Percentiles rank a stretch among this genome's conserved stretches.
Conservation (phyloP, 2,797 vertebrate species). For the Pseudomugil tenellus region DNA sequence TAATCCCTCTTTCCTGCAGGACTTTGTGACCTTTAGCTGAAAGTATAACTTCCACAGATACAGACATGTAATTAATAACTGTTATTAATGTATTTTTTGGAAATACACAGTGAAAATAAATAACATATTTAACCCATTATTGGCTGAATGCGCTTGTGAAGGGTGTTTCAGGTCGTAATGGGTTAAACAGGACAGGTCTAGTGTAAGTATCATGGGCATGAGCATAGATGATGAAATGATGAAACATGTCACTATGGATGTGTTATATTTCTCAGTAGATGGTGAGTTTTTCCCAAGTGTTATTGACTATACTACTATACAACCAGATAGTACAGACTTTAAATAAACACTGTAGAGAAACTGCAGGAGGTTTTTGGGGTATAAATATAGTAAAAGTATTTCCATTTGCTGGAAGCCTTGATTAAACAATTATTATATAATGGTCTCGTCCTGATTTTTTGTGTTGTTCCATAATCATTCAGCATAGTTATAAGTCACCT, state of each 20-base stretch:
- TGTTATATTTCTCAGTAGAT: slow-evolving; percentile 76
- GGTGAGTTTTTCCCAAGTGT: slow-evolving; percentile 49
- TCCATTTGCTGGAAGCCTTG: not conserved
- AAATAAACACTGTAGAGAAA: slow-evolving; percentile 3
- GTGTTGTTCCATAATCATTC: not conserved
- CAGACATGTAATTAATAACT: not conserved
- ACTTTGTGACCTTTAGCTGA: slow-evolving; percentile 56
- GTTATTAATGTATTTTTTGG: slow-evolving; percentile 5
- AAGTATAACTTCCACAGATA: slow-evolving; percentile 27
- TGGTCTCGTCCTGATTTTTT: not conserved
- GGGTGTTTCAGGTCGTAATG: not conserved
- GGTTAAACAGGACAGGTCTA: slow-evolving; percentile 20
- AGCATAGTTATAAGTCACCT: not conserved
- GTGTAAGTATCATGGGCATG: slow-evolving; percentile 35
- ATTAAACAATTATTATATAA: not conserved
- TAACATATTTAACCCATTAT: not conserved
- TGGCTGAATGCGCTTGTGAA: not conserved
- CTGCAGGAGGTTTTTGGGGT: not conserved
- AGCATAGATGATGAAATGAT: slow-evolving; percentile 44
- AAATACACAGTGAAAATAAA: slow-evolving; percentile 15
- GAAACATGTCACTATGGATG: slow-evolving; percentile 45
- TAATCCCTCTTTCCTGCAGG: slow-evolving; percentile 59
- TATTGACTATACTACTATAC: slow-evolving; percentile 27
- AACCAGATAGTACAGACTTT: slow-evolving; percentile 18
- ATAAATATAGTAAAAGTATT: not conserved